phyloP scores from a whole-genome alignment of 2,888 invertebrate species.

The Hypomecis atomaria region DNA sequence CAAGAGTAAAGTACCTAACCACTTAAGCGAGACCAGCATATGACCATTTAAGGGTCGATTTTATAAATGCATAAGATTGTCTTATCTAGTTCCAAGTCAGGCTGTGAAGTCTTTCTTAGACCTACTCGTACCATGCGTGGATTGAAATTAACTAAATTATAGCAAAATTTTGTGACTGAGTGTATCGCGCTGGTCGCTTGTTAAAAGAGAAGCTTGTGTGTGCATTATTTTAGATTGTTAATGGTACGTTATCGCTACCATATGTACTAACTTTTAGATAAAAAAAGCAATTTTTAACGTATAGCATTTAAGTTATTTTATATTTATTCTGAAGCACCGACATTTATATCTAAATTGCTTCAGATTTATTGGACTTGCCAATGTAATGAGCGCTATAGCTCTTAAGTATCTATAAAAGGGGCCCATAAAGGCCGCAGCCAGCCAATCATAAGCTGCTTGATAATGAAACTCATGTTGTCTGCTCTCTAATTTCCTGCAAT shows the following conservation, averaged over 20 bases:
- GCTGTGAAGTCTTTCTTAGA: constrained; percentile 62
- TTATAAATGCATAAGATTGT: constrained; percentile 46
- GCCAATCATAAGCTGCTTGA: constrained; percentile 72
- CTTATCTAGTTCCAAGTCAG: constrained; percentile 53
- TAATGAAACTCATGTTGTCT: constrained; percentile 68
- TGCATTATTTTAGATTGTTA: constrained; percentile 20
- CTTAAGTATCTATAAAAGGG: constrained; percentile 28
- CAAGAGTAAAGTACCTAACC: constrained; percentile 3
- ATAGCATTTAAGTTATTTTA: constrained; percentile 37
- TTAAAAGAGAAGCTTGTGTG: constrained; percentile 48
- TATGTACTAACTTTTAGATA: constrained; percentile 17
- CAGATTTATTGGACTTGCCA: constrained; percentile 53
- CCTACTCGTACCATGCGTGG: constrained; percentile 3
- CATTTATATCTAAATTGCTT: constrained; percentile 33
- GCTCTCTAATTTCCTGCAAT: constrained; percentile 74
- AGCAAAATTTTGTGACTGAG: constrained; percentile 42
- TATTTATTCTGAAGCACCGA: constrained; percentile 31
- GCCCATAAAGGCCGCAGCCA: constrained; percentile 54
- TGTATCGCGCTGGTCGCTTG: constrained; percentile 69
- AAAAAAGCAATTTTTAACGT: constrained; percentile 22
- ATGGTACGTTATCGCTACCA: constrained; percentile 10
- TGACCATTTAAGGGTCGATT: constrained; percentile 41
- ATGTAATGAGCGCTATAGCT: constrained; percentile 34
- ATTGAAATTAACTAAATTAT: constrained; percentile 29
- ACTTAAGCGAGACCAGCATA: constrained; percentile 2